Evolutionary conservation across 2,888 invertebrate genomes (phyloP), one percentile per base, ranked within the genome.

Genomic region (Diplolepis rosae): DNA sequence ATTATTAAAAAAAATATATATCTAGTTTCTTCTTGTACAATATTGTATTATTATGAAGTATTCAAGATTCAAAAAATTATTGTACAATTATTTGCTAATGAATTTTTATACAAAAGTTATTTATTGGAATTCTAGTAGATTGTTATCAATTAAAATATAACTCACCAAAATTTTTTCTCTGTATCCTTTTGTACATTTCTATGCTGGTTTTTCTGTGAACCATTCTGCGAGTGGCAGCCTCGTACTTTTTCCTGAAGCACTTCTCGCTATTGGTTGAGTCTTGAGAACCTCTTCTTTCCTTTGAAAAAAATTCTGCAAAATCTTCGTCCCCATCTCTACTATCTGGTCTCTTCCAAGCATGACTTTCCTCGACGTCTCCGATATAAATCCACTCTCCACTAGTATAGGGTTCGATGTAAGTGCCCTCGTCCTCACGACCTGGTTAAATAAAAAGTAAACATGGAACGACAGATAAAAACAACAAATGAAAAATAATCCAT

Each of bases 151-250:
- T 15, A 32, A 69, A 24, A 48, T 2, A 50, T 48, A 68, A 89
- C 94, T 93, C 90, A 97, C 97, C 95, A 86, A 97, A 96, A 70
- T 93, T 93, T 83, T 95, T 95, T 71, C 93, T 93, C 66, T 95
- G 93, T 84, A 96, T 94, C 76, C 96, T 92, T 84, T 94, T 93
- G 85, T 96, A 96, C 93, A 97, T 94, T 89, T 97, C 97, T 67
- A 96, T 92, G 84, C 96, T 96, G 66, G 96, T 96, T 86, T 96
- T 94, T 69, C 97, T 91, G 88, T 97, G 97, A 0, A 97, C 95
- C 90, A 97, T 93, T 68, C 97, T 92, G 89, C 96, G 97, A 3
- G 96, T 95, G 72, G 96, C 93, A 22, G 95, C 95, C 82, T 96
- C 95, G 85, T 96, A 97, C 81, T 94, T 93, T 85, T 95, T 94